Evolutionary conservation across 2,888 invertebrate species (phyloP).

Genomic region (Phyllotreta cruciferae): DNA sequence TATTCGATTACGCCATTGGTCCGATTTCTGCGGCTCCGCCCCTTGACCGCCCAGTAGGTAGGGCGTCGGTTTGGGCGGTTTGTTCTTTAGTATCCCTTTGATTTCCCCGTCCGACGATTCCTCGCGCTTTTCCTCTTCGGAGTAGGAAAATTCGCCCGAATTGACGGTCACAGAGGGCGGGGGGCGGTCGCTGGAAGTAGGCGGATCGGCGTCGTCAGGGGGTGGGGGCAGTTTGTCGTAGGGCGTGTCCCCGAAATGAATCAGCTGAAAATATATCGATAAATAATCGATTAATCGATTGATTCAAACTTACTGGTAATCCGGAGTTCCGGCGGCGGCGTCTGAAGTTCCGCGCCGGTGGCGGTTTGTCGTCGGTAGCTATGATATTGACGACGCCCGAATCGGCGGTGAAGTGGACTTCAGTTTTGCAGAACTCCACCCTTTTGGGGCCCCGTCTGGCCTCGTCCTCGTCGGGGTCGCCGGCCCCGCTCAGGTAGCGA

Average conservation of each 20-base stretch:
- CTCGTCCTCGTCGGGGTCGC: slow-evolving; percentile 47
- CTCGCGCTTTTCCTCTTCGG: slow-evolving; percentile 45
- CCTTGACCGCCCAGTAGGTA: slow-evolving; percentile 68
- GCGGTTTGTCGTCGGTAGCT: slow-evolving; percentile 87
- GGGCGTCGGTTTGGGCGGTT: slow-evolving; percentile 76
- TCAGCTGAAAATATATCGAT: slow-evolving; percentile 61
- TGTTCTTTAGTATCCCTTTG: slow-evolving; percentile 77
- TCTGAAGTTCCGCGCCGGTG: slow-evolving; percentile 81
- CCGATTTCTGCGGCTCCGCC: not conserved
- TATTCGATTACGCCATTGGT: no score
- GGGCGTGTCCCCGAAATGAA: slow-evolving; percentile 70
- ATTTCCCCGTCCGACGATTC: slow-evolving; percentile 57
- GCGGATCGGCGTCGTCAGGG: slow-evolving; percentile 28
- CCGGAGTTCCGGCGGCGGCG: slow-evolving; percentile 68
- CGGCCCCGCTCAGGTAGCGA: slow-evolving; percentile 59
- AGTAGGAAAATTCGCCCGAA: slow-evolving; percentile 55
- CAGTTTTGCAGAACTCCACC: slow-evolving; percentile 88
- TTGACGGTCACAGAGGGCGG: slow-evolving; percentile 50
- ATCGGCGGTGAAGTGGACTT: slow-evolving; percentile 86
- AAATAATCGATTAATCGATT: not conserved
- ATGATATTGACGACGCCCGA: slow-evolving; percentile 87
- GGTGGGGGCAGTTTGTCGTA: slow-evolving; percentile 60
- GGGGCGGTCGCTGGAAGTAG: slow-evolving; percentile 35
- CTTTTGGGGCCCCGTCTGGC: slow-evolving; percentile 68
- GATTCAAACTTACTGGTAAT: slow-evolving; percentile 59